Evolutionary conservation across 92 coral and sea anemone species (phyloP).

Genomic region (Phymanthus crucifer): DNA sequence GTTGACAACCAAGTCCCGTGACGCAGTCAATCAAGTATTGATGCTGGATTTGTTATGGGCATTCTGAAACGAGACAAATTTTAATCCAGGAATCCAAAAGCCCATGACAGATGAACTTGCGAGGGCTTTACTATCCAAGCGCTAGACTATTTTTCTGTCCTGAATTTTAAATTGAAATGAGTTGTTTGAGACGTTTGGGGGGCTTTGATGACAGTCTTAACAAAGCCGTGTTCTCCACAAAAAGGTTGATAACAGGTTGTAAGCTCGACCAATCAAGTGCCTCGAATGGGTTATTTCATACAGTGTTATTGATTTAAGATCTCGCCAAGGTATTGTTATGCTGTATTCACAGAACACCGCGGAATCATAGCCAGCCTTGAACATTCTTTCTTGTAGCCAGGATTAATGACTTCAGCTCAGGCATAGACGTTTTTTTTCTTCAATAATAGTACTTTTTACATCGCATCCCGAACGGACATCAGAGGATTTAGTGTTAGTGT

Average conservation of each 20-base stretch:
- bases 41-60: slow-evolving; percentile 5
- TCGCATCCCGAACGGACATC: not conserved
- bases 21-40: not conserved
- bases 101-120: not conserved
- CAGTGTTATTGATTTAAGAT: slow-evolving; percentile 24
- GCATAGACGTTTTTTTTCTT: not conserved
- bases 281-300: not conserved
- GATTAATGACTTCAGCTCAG: not conserved
- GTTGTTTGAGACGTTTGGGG: slow-evolving; percentile 5
- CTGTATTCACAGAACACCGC: slow-evolving; percentile 22
- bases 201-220: slow-evolving; percentile 8
- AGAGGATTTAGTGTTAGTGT: not conserved
- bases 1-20: not conserved
- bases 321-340: slow-evolving; percentile 35
- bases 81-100: not conserved
- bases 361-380: slow-evolving; percentile 1
- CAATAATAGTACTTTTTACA: not conserved
- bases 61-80: slow-evolving; percentile 2
- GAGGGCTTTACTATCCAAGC: not conserved
- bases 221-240: slow-evolving; percentile 29
- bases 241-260: slow-evolving; percentile 38
- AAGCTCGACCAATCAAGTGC: slow-evolving; percentile 26
- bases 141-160: not conserved
- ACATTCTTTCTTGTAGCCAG: not conserved
- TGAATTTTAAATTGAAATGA: slow-evolving; percentile 7